Conservation (phyloP, 2,113 vertebrate genomes). For the Cyanoliseus patagonus region DNA sequence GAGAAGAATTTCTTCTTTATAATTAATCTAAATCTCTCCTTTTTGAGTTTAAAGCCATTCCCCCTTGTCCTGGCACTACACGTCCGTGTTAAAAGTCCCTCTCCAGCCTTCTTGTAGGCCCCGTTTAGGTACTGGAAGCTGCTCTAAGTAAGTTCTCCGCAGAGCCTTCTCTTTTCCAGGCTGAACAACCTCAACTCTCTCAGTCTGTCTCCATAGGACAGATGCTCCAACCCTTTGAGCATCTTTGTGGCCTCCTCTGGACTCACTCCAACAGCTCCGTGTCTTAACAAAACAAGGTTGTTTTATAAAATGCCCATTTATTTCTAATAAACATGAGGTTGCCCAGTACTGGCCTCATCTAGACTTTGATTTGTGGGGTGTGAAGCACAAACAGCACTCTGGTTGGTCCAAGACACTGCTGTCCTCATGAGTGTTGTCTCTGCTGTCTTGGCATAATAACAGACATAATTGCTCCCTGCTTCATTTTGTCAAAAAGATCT, state of each 20-base stretch:
- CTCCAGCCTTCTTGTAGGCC: background rate
- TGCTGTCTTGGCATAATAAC: background rate
- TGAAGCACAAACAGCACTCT: background rate
- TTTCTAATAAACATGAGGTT: background rate
- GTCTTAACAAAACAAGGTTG: background rate
- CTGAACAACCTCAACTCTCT: background rate
- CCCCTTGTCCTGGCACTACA: background rate
- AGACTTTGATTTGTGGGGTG: background rate
- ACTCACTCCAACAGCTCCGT: background rate
- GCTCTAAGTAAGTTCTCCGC: background rate
- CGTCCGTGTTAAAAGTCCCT: background rate
- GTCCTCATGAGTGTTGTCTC: background rate
- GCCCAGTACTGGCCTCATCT: background rate
- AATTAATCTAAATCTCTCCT: background rate
- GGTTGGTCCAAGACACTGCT: background rate
- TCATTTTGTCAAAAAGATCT: background rate
- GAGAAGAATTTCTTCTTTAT: background rate
- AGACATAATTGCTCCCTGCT: background rate
- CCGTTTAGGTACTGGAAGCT: background rate
- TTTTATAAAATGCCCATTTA: background rate
- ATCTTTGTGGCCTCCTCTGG: background rate
- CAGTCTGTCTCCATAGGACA: background rate
- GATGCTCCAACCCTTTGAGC: background rate
- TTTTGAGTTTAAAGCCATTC: background rate
- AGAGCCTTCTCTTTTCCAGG: background rate